Conservation (phyloP, 1,140 invertebrate species). For the Philaenus spumarius region DNA sequence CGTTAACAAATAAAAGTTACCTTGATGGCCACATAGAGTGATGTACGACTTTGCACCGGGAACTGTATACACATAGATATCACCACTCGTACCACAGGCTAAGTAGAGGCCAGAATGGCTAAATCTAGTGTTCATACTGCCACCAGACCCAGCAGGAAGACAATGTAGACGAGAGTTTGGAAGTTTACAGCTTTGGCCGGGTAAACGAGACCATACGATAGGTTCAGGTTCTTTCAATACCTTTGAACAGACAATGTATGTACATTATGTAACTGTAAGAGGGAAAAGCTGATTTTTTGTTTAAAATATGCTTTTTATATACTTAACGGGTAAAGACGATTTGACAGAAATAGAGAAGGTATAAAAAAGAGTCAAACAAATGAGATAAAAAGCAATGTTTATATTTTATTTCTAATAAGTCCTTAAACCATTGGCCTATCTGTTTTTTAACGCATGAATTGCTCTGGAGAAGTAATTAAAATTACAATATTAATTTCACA, state of each 20-base stretch:
- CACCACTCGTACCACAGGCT: conserved; percentile 45
- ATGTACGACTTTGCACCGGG: conserved; percentile 14
- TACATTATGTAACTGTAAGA: not conserved
- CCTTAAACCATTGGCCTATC: no score
- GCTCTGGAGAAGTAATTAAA: no score
- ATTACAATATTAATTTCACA: no score
- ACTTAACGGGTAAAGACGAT: no score
- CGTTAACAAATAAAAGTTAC: no score
- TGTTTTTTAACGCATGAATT: no score
- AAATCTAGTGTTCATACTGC: conserved; percentile 43
- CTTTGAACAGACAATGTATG: not conserved
- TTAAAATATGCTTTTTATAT: not conserved
- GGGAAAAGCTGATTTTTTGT: not conserved
- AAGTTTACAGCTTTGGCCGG: conserved; percentile 52
- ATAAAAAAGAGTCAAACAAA: no score
- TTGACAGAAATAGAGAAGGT: no score
- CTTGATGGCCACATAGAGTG: conserved; percentile 25
- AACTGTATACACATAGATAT: conserved; percentile 43
- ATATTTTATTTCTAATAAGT: no score
- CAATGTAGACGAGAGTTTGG: conserved; percentile 45
- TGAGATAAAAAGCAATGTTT: no score
- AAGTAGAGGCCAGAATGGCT: conserved; percentile 46
- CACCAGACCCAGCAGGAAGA: conserved; percentile 42
- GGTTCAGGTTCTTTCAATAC: no score
- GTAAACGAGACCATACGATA: conserved; percentile 44